Conservation (phyloP, 2,797 vertebrate species). For the Phrynocephalus guinanensis region DNA sequence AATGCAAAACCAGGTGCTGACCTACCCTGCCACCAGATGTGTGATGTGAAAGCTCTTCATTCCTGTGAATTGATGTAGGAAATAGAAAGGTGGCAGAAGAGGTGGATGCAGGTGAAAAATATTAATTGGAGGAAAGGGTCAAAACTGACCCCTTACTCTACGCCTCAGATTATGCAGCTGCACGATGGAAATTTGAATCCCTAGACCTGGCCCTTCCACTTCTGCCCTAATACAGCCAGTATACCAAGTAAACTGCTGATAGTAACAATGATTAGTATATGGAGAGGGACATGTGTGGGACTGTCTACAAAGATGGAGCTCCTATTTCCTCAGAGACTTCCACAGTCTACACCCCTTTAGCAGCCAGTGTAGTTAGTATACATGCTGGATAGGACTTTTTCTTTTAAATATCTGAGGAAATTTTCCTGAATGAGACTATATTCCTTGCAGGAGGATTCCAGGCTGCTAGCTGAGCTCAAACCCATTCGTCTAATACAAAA, state of each 20-base stretch:
- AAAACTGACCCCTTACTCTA: background rate
- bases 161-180: background rate
- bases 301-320: background rate
- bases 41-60: background rate
- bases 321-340: background rate
- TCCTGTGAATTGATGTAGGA: background rate
- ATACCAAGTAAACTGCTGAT: background rate
- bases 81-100: background rate
- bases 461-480: slow-evolving; percentile 53
- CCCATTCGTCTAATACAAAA: slow-evolving; percentile 62
- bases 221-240: background rate
- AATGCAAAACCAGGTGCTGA: background rate
- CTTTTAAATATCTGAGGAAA: slow-evolving; percentile 17
- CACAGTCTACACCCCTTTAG: background rate
- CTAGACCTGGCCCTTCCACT: background rate
- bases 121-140: no score
- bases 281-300: background rate
- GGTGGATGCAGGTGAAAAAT: background rate
- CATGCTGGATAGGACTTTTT: background rate
- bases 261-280: background rate
- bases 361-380: background rate
- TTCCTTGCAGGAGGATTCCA: slow-evolving; percentile 33
- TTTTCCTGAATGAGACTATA: slow-evolving; percentile 38
- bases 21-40: background rate
- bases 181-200: background rate